phyloP scores from a whole-genome alignment of 1,140 invertebrate species.

The Neodiprion fabricii region DNA sequence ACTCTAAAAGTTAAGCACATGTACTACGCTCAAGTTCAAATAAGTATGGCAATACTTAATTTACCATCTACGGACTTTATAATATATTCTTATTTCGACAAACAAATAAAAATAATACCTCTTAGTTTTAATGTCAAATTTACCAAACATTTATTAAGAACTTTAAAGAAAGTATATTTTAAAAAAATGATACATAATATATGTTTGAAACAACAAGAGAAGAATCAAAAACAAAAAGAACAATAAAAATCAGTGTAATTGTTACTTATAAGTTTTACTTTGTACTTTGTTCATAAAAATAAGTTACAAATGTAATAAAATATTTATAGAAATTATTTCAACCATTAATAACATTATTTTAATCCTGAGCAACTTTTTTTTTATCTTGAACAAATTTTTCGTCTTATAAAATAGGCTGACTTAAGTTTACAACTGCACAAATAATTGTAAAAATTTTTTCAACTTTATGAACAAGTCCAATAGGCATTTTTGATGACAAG shows the following conservation, averaged over 20 bases:
- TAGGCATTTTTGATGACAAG: too few species aligned
- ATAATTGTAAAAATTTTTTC: too few species aligned
- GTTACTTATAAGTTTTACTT: slow-evolving; percentile 5
- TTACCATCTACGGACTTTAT: slow-evolving; percentile 15
- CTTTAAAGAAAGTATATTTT: slow-evolving; percentile 11
- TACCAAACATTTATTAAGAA: not conserved
- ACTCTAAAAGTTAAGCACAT: slow-evolving; percentile 13
- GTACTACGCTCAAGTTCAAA: slow-evolving; percentile 22
- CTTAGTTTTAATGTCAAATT: slow-evolving; percentile 13
- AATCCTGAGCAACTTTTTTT: too few species aligned
- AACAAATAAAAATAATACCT: slow-evolving; percentile 2
- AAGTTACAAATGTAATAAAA: slow-evolving; percentile 3
- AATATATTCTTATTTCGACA: slow-evolving; percentile 17
- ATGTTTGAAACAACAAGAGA: not conserved
- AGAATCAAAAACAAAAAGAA: slow-evolving; percentile 11
- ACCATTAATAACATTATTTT: too few species aligned
- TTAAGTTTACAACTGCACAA: too few species aligned
- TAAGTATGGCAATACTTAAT: slow-evolving; percentile 23
- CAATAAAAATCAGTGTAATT: slow-evolving; percentile 11
- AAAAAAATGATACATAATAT: slow-evolving; percentile 19
- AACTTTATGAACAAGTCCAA: too few species aligned
- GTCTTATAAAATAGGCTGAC: too few species aligned
- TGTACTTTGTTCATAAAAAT: not conserved
- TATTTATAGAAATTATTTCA: slow-evolving; percentile 3
- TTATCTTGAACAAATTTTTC: not conserved